These are phyloP conservation scores for Volucella zonaria DNA, from an alignment of 2,888 invertebrate genomes.

Conservation along the genomic window DNA sequence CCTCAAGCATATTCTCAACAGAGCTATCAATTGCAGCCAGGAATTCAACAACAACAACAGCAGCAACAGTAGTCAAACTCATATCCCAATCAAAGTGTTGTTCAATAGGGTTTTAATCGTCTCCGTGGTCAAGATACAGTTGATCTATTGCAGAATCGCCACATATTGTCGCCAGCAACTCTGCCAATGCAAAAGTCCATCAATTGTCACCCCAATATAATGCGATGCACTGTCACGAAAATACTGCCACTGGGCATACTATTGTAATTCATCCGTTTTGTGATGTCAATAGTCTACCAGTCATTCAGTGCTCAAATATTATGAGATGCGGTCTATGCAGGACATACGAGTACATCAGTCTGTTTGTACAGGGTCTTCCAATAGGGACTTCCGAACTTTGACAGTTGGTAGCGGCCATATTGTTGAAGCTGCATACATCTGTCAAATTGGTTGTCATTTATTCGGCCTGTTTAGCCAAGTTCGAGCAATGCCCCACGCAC, in stretches of 20 bases:
- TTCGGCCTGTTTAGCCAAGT: no score
- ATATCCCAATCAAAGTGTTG: constrained; percentile 84
- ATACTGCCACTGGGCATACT: constrained; percentile 97
- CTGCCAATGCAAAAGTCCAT: constrained; percentile 91
- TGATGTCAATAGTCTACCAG: constrained; percentile 96
- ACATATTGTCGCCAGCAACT: constrained; percentile 91
- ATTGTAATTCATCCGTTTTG: constrained; percentile 99
- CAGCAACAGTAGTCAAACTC: constrained; percentile 71
- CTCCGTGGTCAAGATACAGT: constrained; percentile 92
- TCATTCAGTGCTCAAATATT: constrained; percentile 98
- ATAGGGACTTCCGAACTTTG: no score
- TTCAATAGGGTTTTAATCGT: constrained; percentile 90
- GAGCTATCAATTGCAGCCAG: constrained; percentile 72
- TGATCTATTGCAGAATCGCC: constrained; percentile 92
- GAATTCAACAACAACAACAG: constrained; percentile 40
- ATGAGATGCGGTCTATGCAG: constrained; percentile 98
- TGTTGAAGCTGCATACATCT: no score
- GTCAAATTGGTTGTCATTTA: no score
- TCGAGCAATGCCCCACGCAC: no score
- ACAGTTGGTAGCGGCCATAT: no score
- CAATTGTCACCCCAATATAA: constrained; percentile 96
- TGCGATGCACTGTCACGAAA: constrained; percentile 96
- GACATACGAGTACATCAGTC: constrained; percentile 99
- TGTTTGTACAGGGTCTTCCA: no score
- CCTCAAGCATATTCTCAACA: constrained; percentile 74